Evolutionary conservation across 1,140 invertebrate species (phyloP).

Genomic region (Drosophila dunni): DNA sequence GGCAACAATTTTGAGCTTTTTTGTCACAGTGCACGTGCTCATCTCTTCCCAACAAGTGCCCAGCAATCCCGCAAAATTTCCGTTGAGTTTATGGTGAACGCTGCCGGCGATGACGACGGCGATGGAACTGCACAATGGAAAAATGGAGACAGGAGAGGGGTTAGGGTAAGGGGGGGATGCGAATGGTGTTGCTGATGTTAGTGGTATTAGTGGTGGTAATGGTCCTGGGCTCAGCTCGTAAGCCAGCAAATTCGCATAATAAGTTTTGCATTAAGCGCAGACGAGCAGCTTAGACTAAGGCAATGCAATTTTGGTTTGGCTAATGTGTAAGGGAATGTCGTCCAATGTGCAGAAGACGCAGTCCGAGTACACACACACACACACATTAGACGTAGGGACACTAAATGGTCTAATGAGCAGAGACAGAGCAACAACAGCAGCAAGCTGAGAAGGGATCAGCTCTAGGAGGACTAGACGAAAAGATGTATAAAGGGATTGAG

Average conservation of each 20-base stretch:
- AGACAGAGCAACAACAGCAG: constrained; percentile 1
- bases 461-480: not conserved
- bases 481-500: too few relatives aligned
- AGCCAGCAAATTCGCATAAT: constrained; percentile 65
- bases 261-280: constrained; percentile 60
- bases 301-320: constrained; percentile 53
- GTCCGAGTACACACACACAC: not conserved
- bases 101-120: constrained; percentile 17
- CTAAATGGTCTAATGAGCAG: constrained; percentile 29
- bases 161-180: too few relatives aligned
- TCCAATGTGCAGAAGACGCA: constrained; percentile 9
- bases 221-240: constrained; percentile 27
- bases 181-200: not conserved
- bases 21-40: too few relatives aligned
- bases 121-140: constrained; percentile 1
- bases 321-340: constrained; percentile 18
- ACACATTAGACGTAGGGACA: not conserved
- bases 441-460: constrained; percentile 1
- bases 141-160: not conserved
- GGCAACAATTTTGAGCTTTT: too few relatives aligned
- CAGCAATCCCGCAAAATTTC: constrained; percentile 48
- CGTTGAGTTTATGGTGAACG: constrained; percentile 56
- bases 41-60: not conserved
- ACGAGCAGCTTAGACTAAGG: constrained; percentile 25
- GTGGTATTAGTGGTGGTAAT: not conserved